Evolutionary conservation across 2,113 vertebrate genomes (phyloP).

Genomic region (Sylvietta virens): DNA sequence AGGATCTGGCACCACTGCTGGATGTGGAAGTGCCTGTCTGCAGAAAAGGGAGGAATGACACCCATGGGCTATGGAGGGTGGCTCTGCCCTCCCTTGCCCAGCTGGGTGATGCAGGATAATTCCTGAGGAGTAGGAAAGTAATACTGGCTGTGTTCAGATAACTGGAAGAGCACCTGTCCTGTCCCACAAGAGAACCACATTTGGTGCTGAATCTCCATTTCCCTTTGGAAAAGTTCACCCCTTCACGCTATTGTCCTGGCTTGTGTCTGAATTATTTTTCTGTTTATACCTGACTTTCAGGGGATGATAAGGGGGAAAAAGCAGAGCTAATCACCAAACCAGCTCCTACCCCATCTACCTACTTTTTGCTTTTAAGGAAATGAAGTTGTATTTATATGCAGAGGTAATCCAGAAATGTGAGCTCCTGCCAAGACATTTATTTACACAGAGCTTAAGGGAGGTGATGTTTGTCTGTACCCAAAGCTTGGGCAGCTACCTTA

Average conservation of each 20-base stretch:
- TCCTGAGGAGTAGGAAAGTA: background rate
- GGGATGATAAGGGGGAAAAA: background rate
- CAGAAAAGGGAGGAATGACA: background rate
- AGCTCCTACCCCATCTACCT: background rate
- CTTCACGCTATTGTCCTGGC: background rate
- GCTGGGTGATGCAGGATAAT: background rate
- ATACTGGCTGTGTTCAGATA: background rate
- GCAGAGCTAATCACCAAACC: background rate
- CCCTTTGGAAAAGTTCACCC: background rate
- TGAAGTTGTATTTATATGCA: conserved; percentile 10
- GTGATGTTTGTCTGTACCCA: background rate
- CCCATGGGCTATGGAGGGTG: accelerated
- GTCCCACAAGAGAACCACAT: background rate
- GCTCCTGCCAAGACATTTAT: background rate
- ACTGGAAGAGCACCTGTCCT: background rate
- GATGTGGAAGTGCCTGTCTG: background rate
- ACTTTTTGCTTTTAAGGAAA: conserved; percentile 31
- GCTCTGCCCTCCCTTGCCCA: background rate
- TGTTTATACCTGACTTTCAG: accelerated
- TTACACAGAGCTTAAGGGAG: background rate
- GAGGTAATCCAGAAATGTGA: conserved; percentile 5
- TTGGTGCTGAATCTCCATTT: background rate
- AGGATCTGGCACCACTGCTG: background rate
- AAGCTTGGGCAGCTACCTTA: background rate
- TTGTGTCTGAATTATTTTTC: background rate